Evolutionary conservation across 2,888 invertebrate species (phyloP).

Genomic region (Leucania comma): DNA sequence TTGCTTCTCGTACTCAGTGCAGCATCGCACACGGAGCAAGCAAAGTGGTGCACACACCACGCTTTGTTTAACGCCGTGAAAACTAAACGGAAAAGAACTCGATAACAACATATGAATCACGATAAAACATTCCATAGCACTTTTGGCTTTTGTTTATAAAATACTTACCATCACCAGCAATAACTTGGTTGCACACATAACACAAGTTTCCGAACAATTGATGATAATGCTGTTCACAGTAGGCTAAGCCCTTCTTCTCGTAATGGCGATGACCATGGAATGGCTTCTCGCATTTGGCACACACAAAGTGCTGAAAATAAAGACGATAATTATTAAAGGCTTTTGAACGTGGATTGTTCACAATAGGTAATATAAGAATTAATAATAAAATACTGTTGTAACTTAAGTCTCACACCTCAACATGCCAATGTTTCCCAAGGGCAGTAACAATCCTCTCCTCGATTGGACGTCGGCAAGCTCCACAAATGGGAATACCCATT

Average conservation of each 20-base stretch:
- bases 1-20: slow-evolving; percentile 99
- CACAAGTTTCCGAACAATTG: slow-evolving; percentile 99
- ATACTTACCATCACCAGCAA: slow-evolving; percentile 97
- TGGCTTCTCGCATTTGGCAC: slow-evolving; percentile 99
- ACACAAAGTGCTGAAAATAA: slow-evolving; percentile 97
- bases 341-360: not conserved
- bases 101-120: not conserved
- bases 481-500: slow-evolving; percentile 99
- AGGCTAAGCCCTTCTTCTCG: slow-evolving; percentile 99
- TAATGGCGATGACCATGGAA: slow-evolving; percentile 99
- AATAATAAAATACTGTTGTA: slow-evolving; percentile 4
- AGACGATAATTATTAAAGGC: not conserved
- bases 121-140: not conserved
- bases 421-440: slow-evolving; percentile 99
- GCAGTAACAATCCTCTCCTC: slow-evolving; percentile 99
- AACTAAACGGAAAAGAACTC: slow-evolving; percentile 89
- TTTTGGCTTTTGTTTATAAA: not conserved
- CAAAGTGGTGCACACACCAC: slow-evolving; percentile 99
- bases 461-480: slow-evolving; percentile 99
- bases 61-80: slow-evolving; percentile 99
- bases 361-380: not conserved
- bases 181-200: slow-evolving; percentile 99
- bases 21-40: slow-evolving; percentile 98
- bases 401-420: slow-evolving; percentile 92
- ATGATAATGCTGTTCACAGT: slow-evolving; percentile 99